Evolutionary conservation across 1,140 invertebrate species (phyloP).

Genomic region (Lordiphosa collinella): DNA sequence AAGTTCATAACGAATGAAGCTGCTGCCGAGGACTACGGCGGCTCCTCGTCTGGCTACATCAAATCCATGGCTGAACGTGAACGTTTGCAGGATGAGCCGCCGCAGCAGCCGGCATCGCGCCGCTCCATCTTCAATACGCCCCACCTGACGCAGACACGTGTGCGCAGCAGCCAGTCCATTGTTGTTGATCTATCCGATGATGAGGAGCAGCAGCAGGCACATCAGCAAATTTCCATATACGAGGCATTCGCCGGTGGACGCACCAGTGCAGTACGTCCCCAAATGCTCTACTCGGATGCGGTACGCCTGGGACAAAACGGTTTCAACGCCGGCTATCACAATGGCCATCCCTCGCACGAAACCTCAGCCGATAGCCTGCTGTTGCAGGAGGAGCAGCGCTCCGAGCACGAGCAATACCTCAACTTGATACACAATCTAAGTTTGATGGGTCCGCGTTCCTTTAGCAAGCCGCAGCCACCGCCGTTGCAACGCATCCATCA

Average conservation of each 20-base stretch:
- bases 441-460: not conserved
- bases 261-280: constrained; percentile 6
- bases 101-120: constrained; percentile 16
- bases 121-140: constrained; percentile 48
- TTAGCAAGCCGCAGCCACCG: not conserved
- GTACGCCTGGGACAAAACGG: constrained; percentile 51
- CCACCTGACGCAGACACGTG: constrained; percentile 11
- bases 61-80: constrained; percentile 18
- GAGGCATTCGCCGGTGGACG: constrained; percentile 19
- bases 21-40: constrained; percentile 22
- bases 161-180: constrained; percentile 10
- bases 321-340: constrained; percentile 11
- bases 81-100: not conserved
- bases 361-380: constrained; percentile 21
- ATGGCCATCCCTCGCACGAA: constrained; percentile 7
- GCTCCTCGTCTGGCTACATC: constrained; percentile 7
- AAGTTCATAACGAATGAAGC: constrained; percentile 60
- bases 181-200: constrained; percentile 44
- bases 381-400: constrained; percentile 22
- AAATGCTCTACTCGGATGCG: constrained; percentile 47
- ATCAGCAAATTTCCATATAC: constrained; percentile 26
- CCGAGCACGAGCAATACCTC: constrained; percentile 40
- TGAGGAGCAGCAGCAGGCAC: constrained; percentile 26
- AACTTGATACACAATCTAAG: constrained; percentile 31
- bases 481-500: constrained; percentile 7